Conservation (phyloP, 2,113 vertebrate species). For the Empidonax traillii region DNA sequence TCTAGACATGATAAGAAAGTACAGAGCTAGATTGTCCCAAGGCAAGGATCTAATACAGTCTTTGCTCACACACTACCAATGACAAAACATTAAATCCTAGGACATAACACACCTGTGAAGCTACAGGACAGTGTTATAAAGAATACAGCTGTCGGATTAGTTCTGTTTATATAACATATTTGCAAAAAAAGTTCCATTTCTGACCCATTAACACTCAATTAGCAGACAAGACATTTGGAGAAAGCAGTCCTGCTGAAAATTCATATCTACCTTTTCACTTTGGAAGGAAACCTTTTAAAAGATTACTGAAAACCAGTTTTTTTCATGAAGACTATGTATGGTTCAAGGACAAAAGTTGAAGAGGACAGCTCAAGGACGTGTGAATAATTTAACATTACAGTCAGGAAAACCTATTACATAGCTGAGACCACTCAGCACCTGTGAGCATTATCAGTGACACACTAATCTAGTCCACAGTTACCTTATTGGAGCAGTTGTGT, state of each 20-base stretch:
- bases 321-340: neutral
- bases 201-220: neutral
- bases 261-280: neutral
- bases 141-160: neutral
- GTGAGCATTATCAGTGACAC: neutral
- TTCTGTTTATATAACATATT: neutral
- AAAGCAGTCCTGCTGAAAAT: neutral
- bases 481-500: constrained; percentile 94
- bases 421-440: neutral
- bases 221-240: neutral
- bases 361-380: neutral
- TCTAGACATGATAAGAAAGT: neutral
- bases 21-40: neutral
- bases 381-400: neutral
- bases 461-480: constrained; percentile 35
- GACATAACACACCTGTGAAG: neutral
- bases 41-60: neutral
- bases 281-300: neutral
- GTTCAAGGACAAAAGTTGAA: neutral
- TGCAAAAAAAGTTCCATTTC: neutral
- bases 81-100: neutral
- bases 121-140: neutral
- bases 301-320: neutral
- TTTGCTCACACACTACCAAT: neutral
- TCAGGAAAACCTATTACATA: neutral